phyloP scores from a whole-genome alignment of 2,113 vertebrate species.

The Oryzias woworae region DNA sequence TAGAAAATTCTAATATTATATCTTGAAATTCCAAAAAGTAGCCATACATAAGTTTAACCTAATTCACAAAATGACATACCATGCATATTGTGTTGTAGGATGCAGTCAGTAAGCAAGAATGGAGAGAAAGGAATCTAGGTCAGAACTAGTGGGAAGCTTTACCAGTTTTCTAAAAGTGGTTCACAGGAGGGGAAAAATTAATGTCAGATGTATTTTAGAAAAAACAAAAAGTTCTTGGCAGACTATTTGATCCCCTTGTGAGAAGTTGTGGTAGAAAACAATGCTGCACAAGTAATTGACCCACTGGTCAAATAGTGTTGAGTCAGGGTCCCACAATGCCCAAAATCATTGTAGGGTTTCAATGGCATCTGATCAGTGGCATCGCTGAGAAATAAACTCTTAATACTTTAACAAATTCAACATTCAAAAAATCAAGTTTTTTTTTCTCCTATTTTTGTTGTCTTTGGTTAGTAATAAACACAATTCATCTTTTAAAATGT shows the following conservation, averaged over 20 bases:
- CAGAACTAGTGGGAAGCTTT: neutral
- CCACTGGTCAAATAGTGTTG: too few species aligned
- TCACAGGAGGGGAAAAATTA: neutral
- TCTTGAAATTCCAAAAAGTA: neutral
- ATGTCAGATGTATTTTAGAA: neutral
- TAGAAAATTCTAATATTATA: neutral
- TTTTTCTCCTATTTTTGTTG: too few species aligned
- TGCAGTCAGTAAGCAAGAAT: neutral
- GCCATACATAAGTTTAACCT: neutral
- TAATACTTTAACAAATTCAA: too few species aligned
- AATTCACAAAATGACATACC: neutral
- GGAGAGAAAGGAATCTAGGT: neutral
- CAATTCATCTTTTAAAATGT: too few species aligned
- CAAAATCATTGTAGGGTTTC: neutral
- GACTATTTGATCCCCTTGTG: too few species aligned
- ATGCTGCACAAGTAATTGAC: too few species aligned
- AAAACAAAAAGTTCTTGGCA: too few species aligned
- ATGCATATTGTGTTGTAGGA: too few species aligned
- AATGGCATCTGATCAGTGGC: too few species aligned
- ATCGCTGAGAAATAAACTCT: too few species aligned
- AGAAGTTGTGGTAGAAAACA: too few species aligned
- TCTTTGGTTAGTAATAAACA: too few species aligned
- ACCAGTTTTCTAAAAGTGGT: neutral
- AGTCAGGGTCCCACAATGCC: neutral
- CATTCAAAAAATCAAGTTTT: neutral